Percentiles rank a stretch among this genome's conserved stretches.
phyloP scores from a whole-genome alignment of 64 coral and sea anemone genomes.

The Dendrophyllia cribrosa region DNA sequence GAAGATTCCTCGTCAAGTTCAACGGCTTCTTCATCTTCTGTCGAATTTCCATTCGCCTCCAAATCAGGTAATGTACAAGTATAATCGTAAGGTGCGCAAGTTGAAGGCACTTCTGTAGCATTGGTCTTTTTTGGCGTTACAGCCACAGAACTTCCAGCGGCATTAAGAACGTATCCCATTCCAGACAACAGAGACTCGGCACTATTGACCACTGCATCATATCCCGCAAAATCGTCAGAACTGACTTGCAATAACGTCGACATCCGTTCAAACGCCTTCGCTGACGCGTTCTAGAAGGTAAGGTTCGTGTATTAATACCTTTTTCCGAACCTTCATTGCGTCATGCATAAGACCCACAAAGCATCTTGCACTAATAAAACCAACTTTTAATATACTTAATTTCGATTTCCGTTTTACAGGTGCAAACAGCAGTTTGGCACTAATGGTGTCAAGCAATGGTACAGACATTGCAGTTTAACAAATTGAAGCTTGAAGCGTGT shows the following conservation, averaged over 20 bases:
- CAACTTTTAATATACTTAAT: too few species aligned
- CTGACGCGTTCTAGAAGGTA: conserved; percentile 24
- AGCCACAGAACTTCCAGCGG: neutral
- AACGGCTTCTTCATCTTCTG: neutral
- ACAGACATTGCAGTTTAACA: too few species aligned
- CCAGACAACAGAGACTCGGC: conserved; percentile 28
- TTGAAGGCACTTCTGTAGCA: neutral
- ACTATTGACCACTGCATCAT: conserved; percentile 42
- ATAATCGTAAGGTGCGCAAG: neutral
- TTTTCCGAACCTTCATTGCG: neutral
- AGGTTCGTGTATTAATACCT: neutral
- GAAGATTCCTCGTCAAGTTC: conserved; percentile 39
- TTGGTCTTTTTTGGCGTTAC: conserved; percentile 9
- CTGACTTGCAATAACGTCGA: conserved; percentile 8
- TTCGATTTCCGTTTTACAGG: too few species aligned
- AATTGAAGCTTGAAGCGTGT: too few species aligned
- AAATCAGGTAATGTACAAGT: neutral
- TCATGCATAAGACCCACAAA: too few species aligned
- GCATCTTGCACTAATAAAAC: neutral
- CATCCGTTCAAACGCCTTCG: conserved; percentile 7
- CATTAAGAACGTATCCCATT: conserved; percentile 51
- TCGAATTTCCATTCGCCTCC: neutral
- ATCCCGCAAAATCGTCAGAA: conserved; percentile 42
- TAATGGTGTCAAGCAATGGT: too few species aligned
- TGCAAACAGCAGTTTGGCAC: too few species aligned